These are phyloP conservation scores for Stegana nigrithorax DNA, from an alignment of 2,888 invertebrate species.

Conservation along the genomic window DNA sequence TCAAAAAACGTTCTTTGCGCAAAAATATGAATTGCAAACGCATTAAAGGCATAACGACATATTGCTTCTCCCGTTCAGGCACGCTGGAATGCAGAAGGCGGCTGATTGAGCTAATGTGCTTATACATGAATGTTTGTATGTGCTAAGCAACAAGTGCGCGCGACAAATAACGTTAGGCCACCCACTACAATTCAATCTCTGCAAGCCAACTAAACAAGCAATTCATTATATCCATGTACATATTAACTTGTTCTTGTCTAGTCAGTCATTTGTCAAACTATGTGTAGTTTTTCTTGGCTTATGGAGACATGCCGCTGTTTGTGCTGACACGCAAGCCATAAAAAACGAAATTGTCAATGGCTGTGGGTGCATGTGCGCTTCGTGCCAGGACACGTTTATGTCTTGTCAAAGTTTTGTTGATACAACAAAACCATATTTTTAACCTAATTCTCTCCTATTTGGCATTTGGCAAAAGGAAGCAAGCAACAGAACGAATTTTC, in stretches of 20 bases:
- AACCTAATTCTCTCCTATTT: not conserved
- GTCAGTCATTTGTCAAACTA: too few relatives aligned
- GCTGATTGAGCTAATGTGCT: not conserved
- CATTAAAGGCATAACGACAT: slow-evolving; percentile 74
- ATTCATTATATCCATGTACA: not conserved
- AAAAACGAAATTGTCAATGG: not conserved
- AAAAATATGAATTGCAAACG: slow-evolving; percentile 80
- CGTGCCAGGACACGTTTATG: slow-evolving; percentile 1
- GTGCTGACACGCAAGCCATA: not conserved
- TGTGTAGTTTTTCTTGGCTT: too few relatives aligned
- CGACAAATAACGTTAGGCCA: not conserved
- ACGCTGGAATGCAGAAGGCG: slow-evolving; percentile 42
- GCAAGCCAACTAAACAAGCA: not conserved
- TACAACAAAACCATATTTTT: not conserved
- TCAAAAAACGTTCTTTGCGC: slow-evolving; percentile 75
- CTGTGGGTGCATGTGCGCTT: not conserved
- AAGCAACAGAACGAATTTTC: too few relatives aligned
- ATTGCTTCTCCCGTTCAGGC: slow-evolving; percentile 65
- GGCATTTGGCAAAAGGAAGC: not conserved
- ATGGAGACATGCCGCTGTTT: too few relatives aligned
- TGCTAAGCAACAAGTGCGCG: slow-evolving; percentile 15
- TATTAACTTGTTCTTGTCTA: not conserved
- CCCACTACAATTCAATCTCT: not conserved
- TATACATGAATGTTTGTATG: slow-evolving; percentile 13
- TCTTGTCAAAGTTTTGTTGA: slow-evolving; percentile 7